Base-by-base conservation (phyloP, 1,140 invertebrate genomes). In the Gryllus bimaculatus region DNA sequence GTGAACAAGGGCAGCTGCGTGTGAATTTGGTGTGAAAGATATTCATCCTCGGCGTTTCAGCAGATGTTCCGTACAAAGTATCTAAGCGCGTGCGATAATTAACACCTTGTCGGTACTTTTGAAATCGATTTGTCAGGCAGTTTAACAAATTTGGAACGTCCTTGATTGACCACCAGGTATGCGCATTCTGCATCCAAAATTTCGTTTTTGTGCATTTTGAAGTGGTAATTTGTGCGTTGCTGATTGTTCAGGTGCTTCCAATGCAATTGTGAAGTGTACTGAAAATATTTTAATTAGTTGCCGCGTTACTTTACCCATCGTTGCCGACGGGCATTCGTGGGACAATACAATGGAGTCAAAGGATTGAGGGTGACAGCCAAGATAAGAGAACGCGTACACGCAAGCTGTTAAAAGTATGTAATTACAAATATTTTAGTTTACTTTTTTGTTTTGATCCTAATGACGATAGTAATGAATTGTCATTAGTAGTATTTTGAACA, bases 91-190 rank as follows among this genome's bases (percentile, higher is more conserved):
- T 78, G 47, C n/a, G 74, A 76, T 78, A 75, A 80, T 80, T 78
- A 80, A 78, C 76, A 80, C 76, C 77, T 79, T 78, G 81, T 81
- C 81, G 81, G 81, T 81, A 81, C 82, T 82, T 82, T 83, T 82
- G 81, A 82, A 83, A 83, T 83, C 82, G 82, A 83, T 83, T 82
- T 82, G 81, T 82, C 82, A 81, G 80, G 80, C 81, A 83, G 81
- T 83, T 66, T 83, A 80, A 83, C 82, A 82, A 82, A 82, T 82
- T 83, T 82, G 81, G 82, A 81, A 83, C 82, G 81, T 82, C 82
- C 82, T 83, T 83, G 82, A 83, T 83, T 83, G 82, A 83, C 82
- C 82, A 78, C 80, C 81, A 82, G 81, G 81, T 83, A 82, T 80
- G 82, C 81, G 76, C 75, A 74, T 49, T 80, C 73, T 13, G 47